phyloP scores from a whole-genome alignment of 2,113 vertebrate species.

The Pimephales promelas region DNA sequence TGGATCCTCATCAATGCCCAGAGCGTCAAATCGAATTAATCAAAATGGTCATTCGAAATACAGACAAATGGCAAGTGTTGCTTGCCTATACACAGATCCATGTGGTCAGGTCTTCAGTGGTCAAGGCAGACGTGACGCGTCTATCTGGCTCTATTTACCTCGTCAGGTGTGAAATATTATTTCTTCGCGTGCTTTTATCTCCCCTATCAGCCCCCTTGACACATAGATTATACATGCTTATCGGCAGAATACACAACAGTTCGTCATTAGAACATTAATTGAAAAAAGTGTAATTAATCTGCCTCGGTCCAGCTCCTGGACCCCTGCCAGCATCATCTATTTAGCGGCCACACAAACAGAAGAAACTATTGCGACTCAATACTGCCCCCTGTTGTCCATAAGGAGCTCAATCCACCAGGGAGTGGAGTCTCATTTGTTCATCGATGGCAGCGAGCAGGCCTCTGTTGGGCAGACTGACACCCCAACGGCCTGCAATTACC shows the following conservation, averaged over 20 bases:
- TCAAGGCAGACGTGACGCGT: constrained; percentile 18
- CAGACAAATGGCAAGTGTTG: neutral
- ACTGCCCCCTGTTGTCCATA: constrained; percentile 77
- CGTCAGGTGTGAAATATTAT: constrained; percentile 50
- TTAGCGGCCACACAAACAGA: constrained; percentile 7
- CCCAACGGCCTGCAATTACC: constrained; percentile 58
- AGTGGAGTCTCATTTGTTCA: neutral
- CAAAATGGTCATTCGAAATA: neutral
- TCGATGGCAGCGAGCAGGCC: neutral
- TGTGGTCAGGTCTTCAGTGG: constrained; percentile 20
- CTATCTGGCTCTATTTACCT: constrained; percentile 29
- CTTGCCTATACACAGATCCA: constrained; percentile 43
- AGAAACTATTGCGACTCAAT: constrained; percentile 67
- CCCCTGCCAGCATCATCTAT: constrained; percentile 70
- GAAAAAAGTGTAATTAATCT: constrained; percentile 85
- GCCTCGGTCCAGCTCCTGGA: constrained; percentile 75
- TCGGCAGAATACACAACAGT: constrained; percentile 78
- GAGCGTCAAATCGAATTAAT: neutral
- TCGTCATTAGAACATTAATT: constrained; percentile 82
- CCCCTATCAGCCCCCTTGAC: constrained; percentile 55
- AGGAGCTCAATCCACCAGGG: neutral
- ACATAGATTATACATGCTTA: constrained; percentile 74
- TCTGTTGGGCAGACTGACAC: constrained; percentile 54
- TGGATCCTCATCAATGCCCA: neutral
- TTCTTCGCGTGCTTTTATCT: constrained; percentile 52